Evolutionary conservation across 1,140 invertebrate species (phyloP).

Genomic region (Rhagoletis zephyria): DNA sequence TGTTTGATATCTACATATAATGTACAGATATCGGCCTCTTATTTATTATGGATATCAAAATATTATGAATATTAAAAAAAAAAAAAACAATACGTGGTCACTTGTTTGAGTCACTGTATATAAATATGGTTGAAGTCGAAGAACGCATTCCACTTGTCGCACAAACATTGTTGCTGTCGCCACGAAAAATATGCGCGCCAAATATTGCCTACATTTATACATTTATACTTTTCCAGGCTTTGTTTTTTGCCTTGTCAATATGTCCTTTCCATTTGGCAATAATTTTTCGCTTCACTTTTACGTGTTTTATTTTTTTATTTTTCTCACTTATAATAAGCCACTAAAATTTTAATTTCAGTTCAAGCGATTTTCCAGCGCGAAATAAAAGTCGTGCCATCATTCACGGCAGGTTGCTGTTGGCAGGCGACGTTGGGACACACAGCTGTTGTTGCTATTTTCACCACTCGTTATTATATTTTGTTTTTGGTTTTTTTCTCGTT

Average conservation of each 20-base stretch:
- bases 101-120: too few species aligned
- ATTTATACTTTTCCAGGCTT: not conserved
- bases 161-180: conserved; percentile 31
- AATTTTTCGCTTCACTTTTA: not conserved
- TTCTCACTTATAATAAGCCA: conserved; percentile 24
- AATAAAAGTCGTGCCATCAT: not conserved
- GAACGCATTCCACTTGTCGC: not conserved
- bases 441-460: too few species aligned
- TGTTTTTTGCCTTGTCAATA: not conserved
- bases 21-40: too few species aligned
- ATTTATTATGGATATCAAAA: too few species aligned
- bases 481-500: not conserved
- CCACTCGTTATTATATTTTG: not conserved
- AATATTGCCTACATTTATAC: conserved; percentile 3
- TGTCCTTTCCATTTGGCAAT: conserved; percentile 20
- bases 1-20: too few species aligned
- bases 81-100: too few species aligned
- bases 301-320: not conserved
- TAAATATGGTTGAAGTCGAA: not conserved
- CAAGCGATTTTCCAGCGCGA: conserved; percentile 1
- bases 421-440: too few species aligned
- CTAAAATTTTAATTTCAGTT: conserved; percentile 23
- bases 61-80: too few species aligned
- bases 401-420: too few species aligned
- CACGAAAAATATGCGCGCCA: not conserved